Evolutionary conservation across 1,140 invertebrate genomes (phyloP).

Genomic region (Brachionus plicatilis): DNA sequence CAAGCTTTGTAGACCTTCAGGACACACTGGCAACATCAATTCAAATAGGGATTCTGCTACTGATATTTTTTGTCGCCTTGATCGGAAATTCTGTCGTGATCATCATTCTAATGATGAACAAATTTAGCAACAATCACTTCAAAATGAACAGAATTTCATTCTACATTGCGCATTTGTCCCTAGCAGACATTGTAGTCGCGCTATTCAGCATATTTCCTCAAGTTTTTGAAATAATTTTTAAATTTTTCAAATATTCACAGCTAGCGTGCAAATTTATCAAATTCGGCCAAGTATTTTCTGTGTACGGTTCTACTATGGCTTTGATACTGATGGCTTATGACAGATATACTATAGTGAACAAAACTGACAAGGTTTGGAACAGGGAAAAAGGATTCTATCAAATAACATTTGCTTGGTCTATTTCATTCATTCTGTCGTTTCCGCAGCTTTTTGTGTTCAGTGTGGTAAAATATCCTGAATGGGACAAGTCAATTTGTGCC

Average conservation of each 20-base stretch:
- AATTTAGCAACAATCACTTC: neutral
- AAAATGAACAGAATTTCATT: conserved; percentile 63
- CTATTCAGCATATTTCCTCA: conserved; percentile 68
- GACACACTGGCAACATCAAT: neutral
- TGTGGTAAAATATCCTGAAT: conserved; percentile 40
- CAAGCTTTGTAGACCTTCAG: neutral
- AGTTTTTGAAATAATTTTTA: conserved; percentile 65
- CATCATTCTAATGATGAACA: neutral
- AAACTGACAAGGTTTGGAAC: conserved; percentile 46
- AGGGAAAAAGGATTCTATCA: conserved; percentile 45
- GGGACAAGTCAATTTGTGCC: neutral
- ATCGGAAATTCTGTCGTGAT: neutral
- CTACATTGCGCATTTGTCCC: conserved; percentile 67
- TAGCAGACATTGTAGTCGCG: conserved; percentile 67
- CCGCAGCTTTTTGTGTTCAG: conserved; percentile 63
- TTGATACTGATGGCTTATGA: conserved; percentile 61
- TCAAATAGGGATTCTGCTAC: neutral
- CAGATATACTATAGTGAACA: conserved; percentile 64
- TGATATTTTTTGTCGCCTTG: neutral
- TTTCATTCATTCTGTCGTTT: conserved; percentile 62
- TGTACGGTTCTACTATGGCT: conserved; percentile 63
- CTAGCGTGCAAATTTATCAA: conserved; percentile 58
- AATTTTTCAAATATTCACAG: conserved; percentile 63
- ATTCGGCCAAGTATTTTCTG: conserved; percentile 56
- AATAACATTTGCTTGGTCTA: conserved; percentile 62